phyloP scores from a whole-genome alignment of 2,888 invertebrate genomes.

The Alentia gelatinosa region DNA sequence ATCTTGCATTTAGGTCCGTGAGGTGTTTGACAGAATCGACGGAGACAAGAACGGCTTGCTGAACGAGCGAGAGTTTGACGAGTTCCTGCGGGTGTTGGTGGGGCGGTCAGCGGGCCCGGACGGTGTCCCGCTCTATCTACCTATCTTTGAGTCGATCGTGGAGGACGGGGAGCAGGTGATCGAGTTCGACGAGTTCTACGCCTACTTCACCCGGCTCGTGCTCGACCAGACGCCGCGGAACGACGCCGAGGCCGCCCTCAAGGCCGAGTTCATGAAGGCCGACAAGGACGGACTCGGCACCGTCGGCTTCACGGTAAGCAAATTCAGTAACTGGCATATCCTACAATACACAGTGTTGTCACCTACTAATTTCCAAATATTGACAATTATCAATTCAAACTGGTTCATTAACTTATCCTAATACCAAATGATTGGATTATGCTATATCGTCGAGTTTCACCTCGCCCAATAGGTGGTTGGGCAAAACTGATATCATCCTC shows the following conservation, averaged over 20 bases:
- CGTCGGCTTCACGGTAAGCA: slow-evolving; percentile 60
- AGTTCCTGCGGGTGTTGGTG: neutral
- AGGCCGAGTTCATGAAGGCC: slow-evolving; percentile 62
- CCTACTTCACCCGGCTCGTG: slow-evolving; percentile 61
- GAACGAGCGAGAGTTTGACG: slow-evolving; percentile 40
- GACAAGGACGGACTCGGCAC: slow-evolving; percentile 62
- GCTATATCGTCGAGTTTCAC: too few species aligned
- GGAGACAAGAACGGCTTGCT: neutral
- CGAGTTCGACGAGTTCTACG: slow-evolving; percentile 60
- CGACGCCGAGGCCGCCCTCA: slow-evolving; percentile 50
- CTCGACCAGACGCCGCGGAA: slow-evolving; percentile 53
- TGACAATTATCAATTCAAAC: too few species aligned
- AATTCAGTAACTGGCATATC: neutral
- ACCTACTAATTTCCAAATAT: too few species aligned
- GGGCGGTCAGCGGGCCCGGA: neutral
- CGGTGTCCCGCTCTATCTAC: neutral
- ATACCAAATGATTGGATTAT: too few species aligned
- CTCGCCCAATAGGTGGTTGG: too few species aligned
- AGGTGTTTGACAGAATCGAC: slow-evolving; percentile 33
- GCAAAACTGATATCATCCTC: too few species aligned
- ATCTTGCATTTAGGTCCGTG: neutral
- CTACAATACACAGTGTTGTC: neutral
- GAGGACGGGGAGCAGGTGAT: slow-evolving; percentile 14
- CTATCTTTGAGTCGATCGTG: slow-evolving; percentile 12
- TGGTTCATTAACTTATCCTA: too few species aligned